A percentile compares a stretch with the other conserved stretches of the same genome.
Conservation (phyloP, 2,888 invertebrate species). For the Dynastes hyllus region DNA sequence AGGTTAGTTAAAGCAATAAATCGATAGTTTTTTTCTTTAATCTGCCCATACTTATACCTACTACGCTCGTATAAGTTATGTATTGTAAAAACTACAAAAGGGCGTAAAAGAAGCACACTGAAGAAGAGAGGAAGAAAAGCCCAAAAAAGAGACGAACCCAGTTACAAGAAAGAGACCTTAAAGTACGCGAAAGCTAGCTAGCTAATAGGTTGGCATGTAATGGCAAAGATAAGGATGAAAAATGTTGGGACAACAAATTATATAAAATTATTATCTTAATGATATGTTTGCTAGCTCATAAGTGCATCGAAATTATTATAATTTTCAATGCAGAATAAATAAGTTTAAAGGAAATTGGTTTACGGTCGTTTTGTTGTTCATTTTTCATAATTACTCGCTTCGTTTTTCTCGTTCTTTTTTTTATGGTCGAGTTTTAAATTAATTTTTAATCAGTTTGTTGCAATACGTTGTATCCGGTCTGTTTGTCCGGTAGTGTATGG, state of each 20-base stretch:
- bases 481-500: background rate
- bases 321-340: constrained; percentile 55
- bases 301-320: constrained; percentile 53
- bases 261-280: constrained; percentile 55
- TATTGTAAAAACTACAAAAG: background rate
- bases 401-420: constrained; percentile 22
- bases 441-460: constrained; percentile 46
- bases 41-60: background rate
- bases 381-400: constrained; percentile 37
- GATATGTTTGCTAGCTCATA: constrained; percentile 52
- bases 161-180: constrained; percentile 10
- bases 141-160: background rate
- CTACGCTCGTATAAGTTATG: background rate
- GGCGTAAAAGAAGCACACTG: background rate
- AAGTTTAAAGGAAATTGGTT: constrained; percentile 54
- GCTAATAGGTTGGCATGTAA: constrained; percentile 1
- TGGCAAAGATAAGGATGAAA: constrained; percentile 39
- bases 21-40: background rate
- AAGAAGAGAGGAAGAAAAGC: background rate
- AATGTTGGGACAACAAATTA: constrained; percentile 52
- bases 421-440: constrained; percentile 32
- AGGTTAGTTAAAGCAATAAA: too few species aligned
- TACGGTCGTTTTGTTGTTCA: constrained; percentile 44
- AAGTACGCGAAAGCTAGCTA: constrained; percentile 1
- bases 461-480: constrained; percentile 24